These are phyloP conservation scores for Amphipoea lucens DNA, from an alignment of 2,888 invertebrate species.

Conservation along the genomic window DNA sequence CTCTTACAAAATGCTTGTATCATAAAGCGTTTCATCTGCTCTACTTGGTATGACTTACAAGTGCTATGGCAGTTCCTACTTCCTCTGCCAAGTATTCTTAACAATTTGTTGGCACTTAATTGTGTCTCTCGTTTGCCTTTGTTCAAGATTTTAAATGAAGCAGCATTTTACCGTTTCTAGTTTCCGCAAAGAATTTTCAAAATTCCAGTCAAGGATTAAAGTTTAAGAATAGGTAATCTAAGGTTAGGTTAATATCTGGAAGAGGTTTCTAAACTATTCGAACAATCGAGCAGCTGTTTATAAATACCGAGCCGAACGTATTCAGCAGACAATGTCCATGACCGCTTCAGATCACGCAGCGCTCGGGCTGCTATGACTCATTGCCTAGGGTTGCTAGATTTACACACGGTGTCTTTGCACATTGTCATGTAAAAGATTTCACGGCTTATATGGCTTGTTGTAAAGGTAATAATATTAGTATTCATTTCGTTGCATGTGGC, in stretches of 20 bases:
- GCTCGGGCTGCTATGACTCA: slow-evolving; percentile 55
- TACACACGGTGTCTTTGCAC: slow-evolving; percentile 22
- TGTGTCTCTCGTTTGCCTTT: neutral
- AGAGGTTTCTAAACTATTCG: slow-evolving; percentile 47
- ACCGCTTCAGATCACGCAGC: slow-evolving; percentile 62
- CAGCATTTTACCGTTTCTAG: neutral
- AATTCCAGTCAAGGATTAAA: neutral
- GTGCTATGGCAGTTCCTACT: slow-evolving; percentile 20
- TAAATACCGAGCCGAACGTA: slow-evolving; percentile 63
- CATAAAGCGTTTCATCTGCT: neutral
- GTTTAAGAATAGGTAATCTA: slow-evolving; percentile 5
- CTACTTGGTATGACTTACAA: slow-evolving; percentile 11
- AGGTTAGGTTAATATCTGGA: slow-evolving; percentile 35
- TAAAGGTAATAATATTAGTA: neutral
- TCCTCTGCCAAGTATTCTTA: slow-evolving; percentile 40
- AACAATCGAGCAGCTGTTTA: slow-evolving; percentile 62
- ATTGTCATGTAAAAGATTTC: slow-evolving; percentile 36
- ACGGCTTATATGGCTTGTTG: neutral
- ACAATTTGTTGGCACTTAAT: slow-evolving; percentile 35
- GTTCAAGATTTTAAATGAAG: neutral
- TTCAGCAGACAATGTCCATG: slow-evolving; percentile 67
- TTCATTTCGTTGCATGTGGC: neutral
- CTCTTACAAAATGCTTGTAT: neutral
- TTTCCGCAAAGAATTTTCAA: neutral
- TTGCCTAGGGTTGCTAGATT: slow-evolving; percentile 54